A percentile compares a stretch with the other conserved stretches of the same genome.
These are phyloP conservation scores for Leguminivora glycinivorella DNA, from an alignment of 1,140 invertebrate species.

Conservation along the genomic window DNA sequence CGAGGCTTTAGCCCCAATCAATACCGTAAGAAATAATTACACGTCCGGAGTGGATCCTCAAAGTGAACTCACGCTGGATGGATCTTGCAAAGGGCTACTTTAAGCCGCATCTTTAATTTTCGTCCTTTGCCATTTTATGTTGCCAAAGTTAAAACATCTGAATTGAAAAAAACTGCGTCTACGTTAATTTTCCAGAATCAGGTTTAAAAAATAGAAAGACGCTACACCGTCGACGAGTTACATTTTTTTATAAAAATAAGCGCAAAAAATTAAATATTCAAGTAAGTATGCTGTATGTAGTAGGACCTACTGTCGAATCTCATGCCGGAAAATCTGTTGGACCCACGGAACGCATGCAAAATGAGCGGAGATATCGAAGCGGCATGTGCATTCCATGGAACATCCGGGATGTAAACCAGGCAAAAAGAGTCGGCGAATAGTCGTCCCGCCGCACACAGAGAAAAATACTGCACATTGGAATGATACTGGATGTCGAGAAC, in stretches of 20 bases:
- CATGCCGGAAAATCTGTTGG: not conserved
- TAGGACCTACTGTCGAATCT: too few species aligned
- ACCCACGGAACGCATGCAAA: not conserved
- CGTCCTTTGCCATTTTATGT: too few species aligned
- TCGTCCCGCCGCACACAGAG: not conserved
- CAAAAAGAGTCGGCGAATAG: not conserved
- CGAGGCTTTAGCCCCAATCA: not conserved
- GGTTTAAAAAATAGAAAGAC: too few species aligned
- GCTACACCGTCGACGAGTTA: too few species aligned
- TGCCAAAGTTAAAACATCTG: too few species aligned
- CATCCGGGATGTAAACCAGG: not conserved
- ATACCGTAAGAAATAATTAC: slow-evolving; percentile 6
- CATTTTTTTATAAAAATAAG: too few species aligned
- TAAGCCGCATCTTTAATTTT: too few species aligned
- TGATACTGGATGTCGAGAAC: not conserved
- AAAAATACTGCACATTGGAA: not conserved
- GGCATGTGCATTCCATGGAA: slow-evolving; percentile 3
- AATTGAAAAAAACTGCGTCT: too few species aligned
- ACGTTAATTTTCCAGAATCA: too few species aligned
- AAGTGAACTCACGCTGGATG: not conserved
- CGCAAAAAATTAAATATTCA: too few species aligned
- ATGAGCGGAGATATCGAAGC: not conserved
- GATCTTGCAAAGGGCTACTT: not conserved
- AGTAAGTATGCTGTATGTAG: too few species aligned
- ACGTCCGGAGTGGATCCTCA: not conserved